These are phyloP conservation scores for Paradoxurus hermaphroditus DNA, from an alignment of 2,113 vertebrate species.

Conservation along the genomic window DNA sequence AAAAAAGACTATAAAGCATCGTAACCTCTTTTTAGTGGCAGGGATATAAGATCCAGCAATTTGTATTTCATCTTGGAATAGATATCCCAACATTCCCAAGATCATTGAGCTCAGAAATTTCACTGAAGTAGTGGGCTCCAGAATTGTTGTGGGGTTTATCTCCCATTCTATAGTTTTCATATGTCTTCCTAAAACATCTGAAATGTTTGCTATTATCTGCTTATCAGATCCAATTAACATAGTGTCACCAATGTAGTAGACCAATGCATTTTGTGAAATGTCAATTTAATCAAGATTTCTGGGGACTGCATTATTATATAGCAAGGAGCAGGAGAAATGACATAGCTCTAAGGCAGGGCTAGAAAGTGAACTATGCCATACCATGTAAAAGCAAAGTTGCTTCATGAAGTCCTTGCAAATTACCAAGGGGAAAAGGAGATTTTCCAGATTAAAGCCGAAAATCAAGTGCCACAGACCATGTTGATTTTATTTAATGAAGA, in stretches of 20 bases:
- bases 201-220: neutral
- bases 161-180: neutral
- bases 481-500: neutral
- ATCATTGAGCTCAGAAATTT: neutral
- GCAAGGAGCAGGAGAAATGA: neutral
- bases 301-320: neutral
- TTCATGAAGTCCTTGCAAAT: neutral
- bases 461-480: neutral
- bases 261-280: neutral
- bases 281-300: neutral
- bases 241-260: neutral
- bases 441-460: neutral
- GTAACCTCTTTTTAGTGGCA: neutral
- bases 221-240: neutral
- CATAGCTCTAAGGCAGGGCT: neutral
- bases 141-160: neutral
- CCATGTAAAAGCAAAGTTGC: neutral
- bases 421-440: neutral
- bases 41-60: neutral
- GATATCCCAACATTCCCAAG: neutral
- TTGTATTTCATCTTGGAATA: neutral
- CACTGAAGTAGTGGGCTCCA: neutral
- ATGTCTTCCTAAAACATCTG: neutral
- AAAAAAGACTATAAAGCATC: neutral
- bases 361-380: neutral